phyloP scores from a whole-genome alignment of 30 jellyfish, hydroid and myxozoan genomes.

The Aurelia sp. region DNA sequence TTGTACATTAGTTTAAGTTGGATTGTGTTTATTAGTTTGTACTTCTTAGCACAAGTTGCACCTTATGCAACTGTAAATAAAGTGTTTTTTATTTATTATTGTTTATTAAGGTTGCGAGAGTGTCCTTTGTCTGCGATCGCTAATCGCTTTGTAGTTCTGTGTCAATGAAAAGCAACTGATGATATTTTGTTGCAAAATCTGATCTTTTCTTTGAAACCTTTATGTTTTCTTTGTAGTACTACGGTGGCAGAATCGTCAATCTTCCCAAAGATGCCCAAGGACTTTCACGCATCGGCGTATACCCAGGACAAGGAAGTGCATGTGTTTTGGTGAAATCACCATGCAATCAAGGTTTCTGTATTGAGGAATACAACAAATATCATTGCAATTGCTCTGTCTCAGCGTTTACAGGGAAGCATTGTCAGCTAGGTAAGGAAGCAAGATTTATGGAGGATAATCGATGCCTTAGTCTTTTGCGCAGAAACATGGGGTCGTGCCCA shows the following conservation, averaged over 20 bases:
- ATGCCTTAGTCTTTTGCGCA: too few relatives aligned
- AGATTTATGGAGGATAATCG: background rate
- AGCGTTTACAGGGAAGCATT: conserved; percentile 83
- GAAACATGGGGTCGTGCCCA: too few relatives aligned
- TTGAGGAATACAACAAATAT: conserved; percentile 86
- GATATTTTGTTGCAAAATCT: background rate
- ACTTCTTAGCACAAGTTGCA: too few relatives aligned
- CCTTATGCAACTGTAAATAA: too few relatives aligned
- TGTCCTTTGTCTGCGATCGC: too few relatives aligned
- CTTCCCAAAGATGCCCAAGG: conserved; percentile 80
- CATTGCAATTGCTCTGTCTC: conserved; percentile 94
- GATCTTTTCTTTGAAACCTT: too few relatives aligned
- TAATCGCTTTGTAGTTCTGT: too few relatives aligned
- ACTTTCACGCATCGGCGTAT: conserved; percentile 84
- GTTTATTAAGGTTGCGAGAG: too few relatives aligned
- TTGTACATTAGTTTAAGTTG: too few relatives aligned
- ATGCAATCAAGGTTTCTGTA: conserved; percentile 95
- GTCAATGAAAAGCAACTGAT: too few relatives aligned
- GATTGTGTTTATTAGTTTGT: too few relatives aligned
- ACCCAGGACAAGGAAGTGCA: conserved; percentile 99
- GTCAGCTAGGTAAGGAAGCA: conserved; percentile 77
- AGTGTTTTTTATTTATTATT: too few relatives aligned
- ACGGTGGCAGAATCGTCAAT: conserved; percentile 90
- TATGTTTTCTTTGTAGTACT: conserved; percentile 64
- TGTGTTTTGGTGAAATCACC: conserved; percentile 85